These are phyloP conservation scores for Neoniphon sammara DNA, from an alignment of 2,797 vertebrate species.

Conservation along the genomic window DNA sequence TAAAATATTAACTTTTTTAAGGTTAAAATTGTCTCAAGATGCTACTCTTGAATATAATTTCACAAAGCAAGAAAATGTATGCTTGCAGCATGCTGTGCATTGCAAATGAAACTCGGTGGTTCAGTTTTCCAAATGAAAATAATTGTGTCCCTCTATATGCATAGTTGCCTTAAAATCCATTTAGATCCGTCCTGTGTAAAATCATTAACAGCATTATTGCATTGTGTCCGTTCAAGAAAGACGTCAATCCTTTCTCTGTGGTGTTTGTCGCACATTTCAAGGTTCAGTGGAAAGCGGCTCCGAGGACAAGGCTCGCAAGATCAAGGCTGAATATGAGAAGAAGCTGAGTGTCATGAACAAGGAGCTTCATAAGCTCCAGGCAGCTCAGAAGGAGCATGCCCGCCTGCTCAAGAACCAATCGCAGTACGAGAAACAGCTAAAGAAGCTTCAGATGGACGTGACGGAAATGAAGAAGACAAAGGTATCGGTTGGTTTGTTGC, in stretches of 20 bases:
- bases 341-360: slow-evolving; percentile 96
- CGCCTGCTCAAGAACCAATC: slow-evolving; percentile 96
- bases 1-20: no score
- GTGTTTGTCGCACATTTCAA: slow-evolving; percentile 58
- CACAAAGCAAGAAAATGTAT: no score
- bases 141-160: background rate
- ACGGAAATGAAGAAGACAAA: slow-evolving; percentile 98
- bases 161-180: background rate
- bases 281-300: slow-evolving; percentile 92
- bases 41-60: no score
- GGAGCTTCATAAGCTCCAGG: slow-evolving; percentile 93
- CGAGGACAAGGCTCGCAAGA: slow-evolving; percentile 95
- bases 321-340: slow-evolving; percentile 95
- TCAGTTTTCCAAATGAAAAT: no score
- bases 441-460: slow-evolving; percentile 94
- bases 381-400: slow-evolving; percentile 95
- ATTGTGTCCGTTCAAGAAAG: background rate
- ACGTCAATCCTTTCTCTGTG: background rate
- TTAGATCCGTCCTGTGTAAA: background rate
- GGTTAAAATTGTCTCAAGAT: no score
- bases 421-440: slow-evolving; percentile 96
- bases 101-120: no score
- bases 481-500: slow-evolving; percentile 69
- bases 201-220: background rate
- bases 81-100: no score